Conservation (phyloP, 2,888 invertebrate species). For the Eueremaeus valkanovi region DNA sequence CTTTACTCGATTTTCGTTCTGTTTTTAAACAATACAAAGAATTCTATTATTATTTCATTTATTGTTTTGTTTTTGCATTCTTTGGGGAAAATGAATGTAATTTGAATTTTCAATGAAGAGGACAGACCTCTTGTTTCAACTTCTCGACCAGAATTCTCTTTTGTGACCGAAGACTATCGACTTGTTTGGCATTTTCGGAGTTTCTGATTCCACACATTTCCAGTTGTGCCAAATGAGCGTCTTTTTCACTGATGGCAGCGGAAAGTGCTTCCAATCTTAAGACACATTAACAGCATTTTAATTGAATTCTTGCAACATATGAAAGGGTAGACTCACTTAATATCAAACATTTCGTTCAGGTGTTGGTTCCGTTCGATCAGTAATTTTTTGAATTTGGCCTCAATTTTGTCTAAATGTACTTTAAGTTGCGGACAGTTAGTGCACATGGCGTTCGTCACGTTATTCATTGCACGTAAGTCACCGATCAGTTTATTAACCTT, state of each 20-base stretch:
- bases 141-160: slow-evolving; percentile 66
- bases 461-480: slow-evolving; percentile 63
- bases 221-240: slow-evolving; percentile 75
- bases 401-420: slow-evolving; percentile 62
- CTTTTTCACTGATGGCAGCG: slow-evolving; percentile 78
- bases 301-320: not conserved
- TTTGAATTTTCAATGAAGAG: too few species aligned
- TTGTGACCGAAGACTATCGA: slow-evolving; percentile 65
- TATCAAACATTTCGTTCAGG: slow-evolving; percentile 69
- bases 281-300: slow-evolving; percentile 44
- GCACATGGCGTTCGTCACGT: slow-evolving; percentile 65
- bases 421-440: slow-evolving; percentile 64
- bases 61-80: too few species aligned
- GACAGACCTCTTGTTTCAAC: slow-evolving; percentile 66
- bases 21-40: not conserved
- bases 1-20: slow-evolving; percentile 49
- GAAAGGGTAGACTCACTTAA: slow-evolving; percentile 61
- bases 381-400: slow-evolving; percentile 61
- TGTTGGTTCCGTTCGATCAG: slow-evolving; percentile 63
- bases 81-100: too few species aligned
- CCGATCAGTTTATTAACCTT: slow-evolving; percentile 69
- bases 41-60: not conserved
- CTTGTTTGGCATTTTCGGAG: slow-evolving; percentile 63
- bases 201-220: slow-evolving; percentile 67
- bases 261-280: slow-evolving; percentile 76